A percentile compares a stretch with the other conserved stretches of the same genome.
phyloP scores from a whole-genome alignment of 1,140 invertebrate genomes.

The Phocides pigmalion region DNA sequence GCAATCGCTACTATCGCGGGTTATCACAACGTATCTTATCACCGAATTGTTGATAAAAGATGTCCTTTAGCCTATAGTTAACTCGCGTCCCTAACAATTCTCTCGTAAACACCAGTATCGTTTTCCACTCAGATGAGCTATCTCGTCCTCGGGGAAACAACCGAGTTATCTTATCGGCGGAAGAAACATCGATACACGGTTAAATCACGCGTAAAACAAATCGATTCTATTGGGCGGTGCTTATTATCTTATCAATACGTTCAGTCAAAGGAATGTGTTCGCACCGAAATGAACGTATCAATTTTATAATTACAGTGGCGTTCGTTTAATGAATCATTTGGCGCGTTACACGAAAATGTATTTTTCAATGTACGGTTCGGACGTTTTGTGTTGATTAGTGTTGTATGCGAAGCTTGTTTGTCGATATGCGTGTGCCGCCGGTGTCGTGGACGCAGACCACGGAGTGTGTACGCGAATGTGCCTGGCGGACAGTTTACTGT shows the following conservation, averaged over 20 bases:
- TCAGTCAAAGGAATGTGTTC: constrained; percentile 58
- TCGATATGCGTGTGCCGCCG: constrained; percentile 61
- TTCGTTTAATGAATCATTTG: constrained; percentile 21
- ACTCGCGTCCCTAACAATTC: constrained; percentile 17
- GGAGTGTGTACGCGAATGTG: constrained; percentile 62
- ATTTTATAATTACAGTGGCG: constrained; percentile 17
- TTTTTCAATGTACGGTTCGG: not conserved
- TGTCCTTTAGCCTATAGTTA: constrained; percentile 43
- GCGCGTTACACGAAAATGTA: constrained; percentile 18
- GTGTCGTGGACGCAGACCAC: constrained; percentile 55
- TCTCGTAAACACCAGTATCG: constrained; percentile 40
- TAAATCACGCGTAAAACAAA: constrained; percentile 70
- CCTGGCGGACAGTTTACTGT: constrained; percentile 59
- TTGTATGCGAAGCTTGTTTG: constrained; percentile 35
- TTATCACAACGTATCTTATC: constrained; percentile 42
- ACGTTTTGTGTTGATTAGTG: constrained; percentile 38
- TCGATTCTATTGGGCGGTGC: constrained; percentile 59
- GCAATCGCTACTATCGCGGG: constrained; percentile 23
- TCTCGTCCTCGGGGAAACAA: constrained; percentile 38
- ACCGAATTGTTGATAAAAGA: constrained; percentile 44
- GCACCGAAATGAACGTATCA: constrained; percentile 47
- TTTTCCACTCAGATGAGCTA: constrained; percentile 50
- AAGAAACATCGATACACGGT: constrained; percentile 57
- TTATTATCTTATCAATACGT: constrained; percentile 60
- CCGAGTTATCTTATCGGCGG: constrained; percentile 66